Evolutionary conservation across 2,113 vertebrate genomes (phyloP).

Genomic region (Crocuta crocuta): DNA sequence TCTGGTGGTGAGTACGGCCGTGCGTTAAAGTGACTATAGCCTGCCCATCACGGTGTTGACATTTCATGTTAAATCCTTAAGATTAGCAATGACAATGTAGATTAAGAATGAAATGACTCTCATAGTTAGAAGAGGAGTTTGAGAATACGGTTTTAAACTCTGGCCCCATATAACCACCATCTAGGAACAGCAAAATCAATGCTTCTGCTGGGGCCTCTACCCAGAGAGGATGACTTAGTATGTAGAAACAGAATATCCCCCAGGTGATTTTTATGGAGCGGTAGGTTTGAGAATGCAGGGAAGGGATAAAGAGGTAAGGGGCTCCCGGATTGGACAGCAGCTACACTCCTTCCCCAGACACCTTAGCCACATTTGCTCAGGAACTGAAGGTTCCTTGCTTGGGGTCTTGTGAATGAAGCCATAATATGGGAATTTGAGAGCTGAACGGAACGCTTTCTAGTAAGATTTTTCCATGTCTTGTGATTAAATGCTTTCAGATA

Average conservation of each 20-base stretch:
- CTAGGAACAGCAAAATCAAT: not conserved
- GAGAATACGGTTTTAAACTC: not conserved
- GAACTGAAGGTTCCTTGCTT: not conserved
- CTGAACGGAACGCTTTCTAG: not conserved
- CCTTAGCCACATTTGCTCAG: not conserved
- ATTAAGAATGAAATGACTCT: not conserved
- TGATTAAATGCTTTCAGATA: not conserved
- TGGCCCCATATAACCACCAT: not conserved
- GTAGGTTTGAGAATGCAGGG: not conserved
- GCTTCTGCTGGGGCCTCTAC: fast-evolving
- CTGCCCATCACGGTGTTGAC: not conserved
- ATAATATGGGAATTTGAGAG: not conserved
- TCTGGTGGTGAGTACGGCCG: not conserved
- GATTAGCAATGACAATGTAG: not conserved
- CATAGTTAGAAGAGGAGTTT: not conserved
- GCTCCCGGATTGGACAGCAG: not conserved
- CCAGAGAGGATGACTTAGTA: not conserved
- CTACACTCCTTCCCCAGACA: not conserved
- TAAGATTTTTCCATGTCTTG: not conserved
- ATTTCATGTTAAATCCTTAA: not conserved
- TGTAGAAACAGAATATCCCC: not conserved
- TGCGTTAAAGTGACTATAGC: not conserved
- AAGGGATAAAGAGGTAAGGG: not conserved
- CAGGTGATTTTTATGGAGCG: not conserved
- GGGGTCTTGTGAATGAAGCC: not conserved